These are phyloP conservation scores for Drosophila lutescens DNA, from an alignment of 2,888 invertebrate genomes.

Conservation along the genomic window DNA sequence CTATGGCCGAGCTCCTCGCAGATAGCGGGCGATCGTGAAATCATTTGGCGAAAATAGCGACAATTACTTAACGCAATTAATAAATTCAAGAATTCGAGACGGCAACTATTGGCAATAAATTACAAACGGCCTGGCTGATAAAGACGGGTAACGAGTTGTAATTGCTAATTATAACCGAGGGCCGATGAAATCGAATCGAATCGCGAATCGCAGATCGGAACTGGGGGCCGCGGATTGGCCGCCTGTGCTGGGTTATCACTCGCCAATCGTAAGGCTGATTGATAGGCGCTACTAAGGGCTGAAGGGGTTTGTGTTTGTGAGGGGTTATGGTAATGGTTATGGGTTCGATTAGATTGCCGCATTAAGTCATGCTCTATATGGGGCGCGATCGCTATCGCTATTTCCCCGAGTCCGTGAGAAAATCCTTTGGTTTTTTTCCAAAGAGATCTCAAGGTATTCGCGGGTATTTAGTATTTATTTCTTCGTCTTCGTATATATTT, in stretches of 20 bases:
- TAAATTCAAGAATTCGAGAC: conserved; percentile 65
- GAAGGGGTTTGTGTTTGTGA: not conserved
- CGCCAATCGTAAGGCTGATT: conserved; percentile 46
- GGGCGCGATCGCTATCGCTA: conserved; percentile 5
- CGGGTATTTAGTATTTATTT: not conserved
- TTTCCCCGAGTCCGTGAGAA: not conserved
- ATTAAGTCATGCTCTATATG: conserved; percentile 62
- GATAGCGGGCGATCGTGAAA: conserved; percentile 50
- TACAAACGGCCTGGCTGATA: conserved; percentile 35
- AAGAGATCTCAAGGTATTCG: not conserved
- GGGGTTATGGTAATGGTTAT: too few species aligned
- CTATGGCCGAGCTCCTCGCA: conserved; percentile 7
- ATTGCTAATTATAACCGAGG: conserved; percentile 67
- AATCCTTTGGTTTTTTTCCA: not conserved
- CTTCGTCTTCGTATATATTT: not conserved
- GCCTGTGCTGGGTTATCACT: conserved; percentile 42
- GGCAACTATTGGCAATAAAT: conserved; percentile 55
- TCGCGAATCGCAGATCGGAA: conserved; percentile 30
- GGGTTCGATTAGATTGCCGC: conserved; percentile 52
- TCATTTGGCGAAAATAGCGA: conserved; percentile 68
- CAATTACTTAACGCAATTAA: conserved; percentile 76
- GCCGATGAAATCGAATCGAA: conserved; percentile 7
- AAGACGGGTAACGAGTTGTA: conserved; percentile 50
- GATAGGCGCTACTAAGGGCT: conserved; percentile 9
- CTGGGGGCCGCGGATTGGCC: conserved; percentile 30